Conservation (phyloP, 2,113 vertebrate species). For the Bufo gargarizans region DNA sequence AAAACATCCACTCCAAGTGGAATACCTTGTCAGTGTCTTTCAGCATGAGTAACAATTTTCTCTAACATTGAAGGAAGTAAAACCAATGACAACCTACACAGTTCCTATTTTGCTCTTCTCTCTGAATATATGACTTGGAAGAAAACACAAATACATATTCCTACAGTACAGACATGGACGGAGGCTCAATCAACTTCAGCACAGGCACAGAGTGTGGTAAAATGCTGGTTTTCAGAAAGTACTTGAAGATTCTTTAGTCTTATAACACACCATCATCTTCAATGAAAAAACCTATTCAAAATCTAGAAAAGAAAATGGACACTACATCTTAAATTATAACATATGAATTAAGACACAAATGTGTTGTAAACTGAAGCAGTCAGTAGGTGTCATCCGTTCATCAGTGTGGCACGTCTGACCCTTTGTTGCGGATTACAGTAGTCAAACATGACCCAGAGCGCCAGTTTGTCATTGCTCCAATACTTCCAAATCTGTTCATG, state of each 20-base stretch:
- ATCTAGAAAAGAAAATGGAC: neutral
- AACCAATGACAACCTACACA: neutral
- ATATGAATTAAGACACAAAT: constrained; percentile 20
- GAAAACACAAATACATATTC: constrained; percentile 6
- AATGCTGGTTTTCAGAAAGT: constrained; percentile 48
- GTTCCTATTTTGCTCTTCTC: neutral
- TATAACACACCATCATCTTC: constrained; percentile 12
- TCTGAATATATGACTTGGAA: constrained; percentile 14
- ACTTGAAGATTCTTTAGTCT: constrained; percentile 16
- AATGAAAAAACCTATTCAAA: constrained; percentile 19
- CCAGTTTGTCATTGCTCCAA: neutral
- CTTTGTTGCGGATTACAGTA: neutral
- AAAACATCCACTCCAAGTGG: neutral
- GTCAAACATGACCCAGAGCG: neutral
- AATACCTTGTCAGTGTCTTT: neutral
- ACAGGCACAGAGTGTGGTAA: constrained; percentile 44
- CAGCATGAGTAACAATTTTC: neutral
- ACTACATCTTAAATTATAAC: neutral
- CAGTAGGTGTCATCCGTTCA: neutral
- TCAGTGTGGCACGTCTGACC: neutral
- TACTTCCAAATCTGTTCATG: neutral
- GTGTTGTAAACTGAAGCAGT: neutral
- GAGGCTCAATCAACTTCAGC: constrained; percentile 16
- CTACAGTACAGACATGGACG: neutral
- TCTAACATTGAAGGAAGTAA: constrained; percentile 11